phyloP scores from a whole-genome alignment of 1,140 invertebrate genomes.

The Aethina tumida region DNA sequence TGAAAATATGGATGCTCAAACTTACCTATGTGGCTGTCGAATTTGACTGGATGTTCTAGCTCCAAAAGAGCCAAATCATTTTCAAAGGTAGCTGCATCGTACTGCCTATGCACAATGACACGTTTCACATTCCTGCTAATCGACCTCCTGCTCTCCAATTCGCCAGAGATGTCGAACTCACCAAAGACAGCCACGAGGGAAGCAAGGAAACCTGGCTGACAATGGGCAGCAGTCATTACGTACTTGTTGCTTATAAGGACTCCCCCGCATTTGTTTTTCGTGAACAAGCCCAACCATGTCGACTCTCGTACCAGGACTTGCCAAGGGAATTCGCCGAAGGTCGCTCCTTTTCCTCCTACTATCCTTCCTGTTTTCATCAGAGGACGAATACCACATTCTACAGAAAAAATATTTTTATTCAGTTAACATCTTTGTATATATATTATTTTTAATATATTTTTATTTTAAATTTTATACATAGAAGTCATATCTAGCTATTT shows the following conservation, averaged over 20 bases:
- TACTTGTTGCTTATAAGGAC: constrained; percentile 78
- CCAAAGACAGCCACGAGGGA: constrained; percentile 84
- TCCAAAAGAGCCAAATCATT: constrained; percentile 82
- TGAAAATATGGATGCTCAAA: too few relatives aligned
- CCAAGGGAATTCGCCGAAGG: constrained; percentile 88
- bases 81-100: constrained; percentile 82
- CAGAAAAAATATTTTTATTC: constrained; percentile 8
- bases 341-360: constrained; percentile 78
- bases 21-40: constrained; percentile 72
- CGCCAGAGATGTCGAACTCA: constrained; percentile 79
- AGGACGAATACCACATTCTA: constrained; percentile 81
- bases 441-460: too few relatives aligned
- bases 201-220: constrained; percentile 86
- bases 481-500: too few relatives aligned
- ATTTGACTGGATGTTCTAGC: constrained; percentile 71
- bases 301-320: constrained; percentile 85
- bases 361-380: constrained; percentile 72
- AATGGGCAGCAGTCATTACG: constrained; percentile 87
- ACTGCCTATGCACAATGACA: constrained; percentile 81
- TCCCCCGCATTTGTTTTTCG: constrained; percentile 94
- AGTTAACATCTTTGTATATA: neutral
- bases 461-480: too few relatives aligned
- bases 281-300: constrained; percentile 86
- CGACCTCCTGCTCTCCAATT: constrained; percentile 65
- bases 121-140: constrained; percentile 73